Conservation (phyloP, 2,797 vertebrate species). For the Distichodus sexfasciatus region DNA sequence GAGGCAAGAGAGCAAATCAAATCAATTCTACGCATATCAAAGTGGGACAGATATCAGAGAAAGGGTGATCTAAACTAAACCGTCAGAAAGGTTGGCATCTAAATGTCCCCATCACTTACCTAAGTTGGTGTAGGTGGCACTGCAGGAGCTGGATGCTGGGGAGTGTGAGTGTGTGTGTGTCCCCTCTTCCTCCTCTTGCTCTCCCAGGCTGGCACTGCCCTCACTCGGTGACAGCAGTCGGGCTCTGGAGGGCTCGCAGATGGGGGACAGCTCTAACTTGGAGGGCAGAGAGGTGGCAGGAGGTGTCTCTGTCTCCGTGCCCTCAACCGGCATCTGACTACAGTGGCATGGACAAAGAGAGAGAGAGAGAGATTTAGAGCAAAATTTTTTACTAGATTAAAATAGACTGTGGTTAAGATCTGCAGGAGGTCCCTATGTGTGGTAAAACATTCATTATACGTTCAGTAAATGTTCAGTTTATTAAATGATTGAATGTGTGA, state of each 20-base stretch:
- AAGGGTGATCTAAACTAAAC: not conserved
- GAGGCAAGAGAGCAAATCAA: not conserved
- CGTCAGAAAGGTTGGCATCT: no score
- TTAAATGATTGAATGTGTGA: no score
- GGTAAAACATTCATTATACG: no score
- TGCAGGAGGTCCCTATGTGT: no score
- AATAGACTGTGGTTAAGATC: no score
- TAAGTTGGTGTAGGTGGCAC: constrained; percentile 94
- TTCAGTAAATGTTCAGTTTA: no score
- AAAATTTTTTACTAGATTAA: no score
- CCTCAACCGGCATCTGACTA: constrained; percentile 80
- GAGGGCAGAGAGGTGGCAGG: constrained; percentile 66
- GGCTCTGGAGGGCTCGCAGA: constrained; percentile 55
- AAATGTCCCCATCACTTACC: constrained; percentile 71
- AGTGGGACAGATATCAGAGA: not conserved
- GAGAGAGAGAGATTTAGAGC: no score
- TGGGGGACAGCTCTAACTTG: constrained; percentile 67
- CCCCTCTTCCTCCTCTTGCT: constrained; percentile 77
- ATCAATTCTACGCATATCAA: no score
- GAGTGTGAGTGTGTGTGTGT: constrained; percentile 75
- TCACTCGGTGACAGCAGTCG: constrained; percentile 62
- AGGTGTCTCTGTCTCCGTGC: constrained; percentile 67
- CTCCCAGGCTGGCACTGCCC: constrained; percentile 60
- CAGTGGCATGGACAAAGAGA: constrained; percentile 49
- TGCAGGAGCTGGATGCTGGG: constrained; percentile 78